These are phyloP conservation scores for Lordiphosa fenestrarum DNA, from an alignment of 2,888 invertebrate species.

Conservation along the genomic window DNA sequence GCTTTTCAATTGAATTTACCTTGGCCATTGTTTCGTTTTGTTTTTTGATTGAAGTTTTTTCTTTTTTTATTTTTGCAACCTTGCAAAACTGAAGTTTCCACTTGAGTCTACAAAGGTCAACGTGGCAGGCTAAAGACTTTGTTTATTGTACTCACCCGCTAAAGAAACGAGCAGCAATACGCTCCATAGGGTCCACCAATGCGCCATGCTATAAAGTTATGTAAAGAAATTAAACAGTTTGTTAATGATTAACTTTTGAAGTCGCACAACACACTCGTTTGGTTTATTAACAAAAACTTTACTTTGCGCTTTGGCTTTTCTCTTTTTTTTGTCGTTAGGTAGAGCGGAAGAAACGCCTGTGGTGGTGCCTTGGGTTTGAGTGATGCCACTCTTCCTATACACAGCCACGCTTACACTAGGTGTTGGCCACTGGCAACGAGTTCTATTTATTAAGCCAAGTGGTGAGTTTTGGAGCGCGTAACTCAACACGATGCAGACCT, in stretches of 20 bases:
- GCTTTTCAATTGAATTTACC: conserved; percentile 60
- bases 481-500: conserved; percentile 22
- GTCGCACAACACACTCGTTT: no score
- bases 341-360: no score
- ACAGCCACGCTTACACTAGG: conserved; percentile 81
- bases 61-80: conserved; percentile 31
- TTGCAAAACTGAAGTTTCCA: conserved; percentile 44
- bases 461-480: conserved; percentile 58
- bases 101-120: conserved; percentile 54
- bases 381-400: conserved; percentile 78
- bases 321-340: no score
- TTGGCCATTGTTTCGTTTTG: conserved; percentile 38
- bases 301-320: neutral
- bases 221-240: neutral
- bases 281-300: neutral
- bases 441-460: conserved; percentile 81
- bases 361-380: conserved; percentile 19
- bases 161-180: conserved; percentile 77
- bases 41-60: conserved; percentile 10
- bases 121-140: conserved; percentile 42
- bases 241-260: no score
- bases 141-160: conserved; percentile 74
- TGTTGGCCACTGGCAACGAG: conserved; percentile 79
- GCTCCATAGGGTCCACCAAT: conserved; percentile 78
- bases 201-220: conserved; percentile 65